phyloP scores from a whole-genome alignment of 2,797 vertebrate species.

The Artibeus jamaicensis region DNA sequence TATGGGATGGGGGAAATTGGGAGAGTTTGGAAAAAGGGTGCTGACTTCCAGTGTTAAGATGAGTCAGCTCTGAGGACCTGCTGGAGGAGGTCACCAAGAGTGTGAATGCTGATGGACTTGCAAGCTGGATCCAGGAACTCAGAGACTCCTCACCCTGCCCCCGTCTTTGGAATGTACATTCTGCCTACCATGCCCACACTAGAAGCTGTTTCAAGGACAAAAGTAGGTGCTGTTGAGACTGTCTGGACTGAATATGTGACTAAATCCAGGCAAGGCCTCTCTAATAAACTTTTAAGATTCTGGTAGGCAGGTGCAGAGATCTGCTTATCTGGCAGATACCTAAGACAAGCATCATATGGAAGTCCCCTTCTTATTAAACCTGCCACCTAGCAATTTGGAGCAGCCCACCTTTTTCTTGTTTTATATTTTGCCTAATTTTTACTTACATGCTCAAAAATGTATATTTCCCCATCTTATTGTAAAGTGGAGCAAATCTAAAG shows the following conservation, averaged over 20 bases:
- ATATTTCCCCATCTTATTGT: not conserved
- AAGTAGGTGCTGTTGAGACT: not conserved
- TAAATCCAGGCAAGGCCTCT: not conserved
- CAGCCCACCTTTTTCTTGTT: not conserved
- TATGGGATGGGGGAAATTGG: too few species aligned
- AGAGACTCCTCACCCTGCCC: not conserved
- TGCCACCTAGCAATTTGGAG: not conserved
- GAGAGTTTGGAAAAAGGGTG: not conserved
- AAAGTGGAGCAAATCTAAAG: not conserved
- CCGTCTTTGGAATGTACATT: not conserved
- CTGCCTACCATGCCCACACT: not conserved
- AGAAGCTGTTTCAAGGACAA: not conserved
- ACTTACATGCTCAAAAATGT: not conserved
- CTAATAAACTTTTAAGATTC: not conserved
- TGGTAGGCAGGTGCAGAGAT: not conserved
- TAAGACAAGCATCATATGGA: not conserved
- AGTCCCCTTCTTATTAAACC: not conserved
- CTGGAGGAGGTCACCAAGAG: not conserved
- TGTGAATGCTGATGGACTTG: not conserved
- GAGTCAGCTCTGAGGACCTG: not conserved
- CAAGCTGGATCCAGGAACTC: not conserved
- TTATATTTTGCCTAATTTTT: not conserved
- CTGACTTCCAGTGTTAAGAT: not conserved
- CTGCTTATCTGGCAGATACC: not conserved
- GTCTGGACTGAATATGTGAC: not conserved